phyloP scores from a whole-genome alignment of 2,888 invertebrate species.

The Allygus modestus region DNA sequence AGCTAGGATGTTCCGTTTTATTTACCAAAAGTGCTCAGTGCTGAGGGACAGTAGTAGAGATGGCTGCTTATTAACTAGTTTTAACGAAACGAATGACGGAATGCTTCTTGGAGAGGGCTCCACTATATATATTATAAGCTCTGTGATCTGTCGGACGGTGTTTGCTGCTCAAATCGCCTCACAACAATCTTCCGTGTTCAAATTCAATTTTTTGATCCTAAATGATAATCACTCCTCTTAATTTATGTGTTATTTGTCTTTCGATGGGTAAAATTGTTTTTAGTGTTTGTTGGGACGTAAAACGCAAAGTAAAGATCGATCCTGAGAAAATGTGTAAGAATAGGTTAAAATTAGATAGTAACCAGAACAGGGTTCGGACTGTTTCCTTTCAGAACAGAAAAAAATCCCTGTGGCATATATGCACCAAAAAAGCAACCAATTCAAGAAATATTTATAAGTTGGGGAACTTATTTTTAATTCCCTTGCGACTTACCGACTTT shows the following conservation, averaged over 20 bases:
- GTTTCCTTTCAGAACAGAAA: no score
- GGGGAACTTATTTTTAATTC: no score
- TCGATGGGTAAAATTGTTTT: no score
- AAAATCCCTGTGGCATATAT: no score
- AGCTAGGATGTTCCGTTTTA: slow-evolving; percentile 62
- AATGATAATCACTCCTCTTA: not conserved
- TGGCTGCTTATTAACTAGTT: slow-evolving; percentile 68
- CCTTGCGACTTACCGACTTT: no score
- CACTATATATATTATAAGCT: slow-evolving; percentile 68
- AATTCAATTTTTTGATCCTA: not conserved
- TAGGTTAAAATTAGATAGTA: no score
- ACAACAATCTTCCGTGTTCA: not conserved
- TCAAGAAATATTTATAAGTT: no score
- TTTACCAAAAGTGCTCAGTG: slow-evolving; percentile 67
- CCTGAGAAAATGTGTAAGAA: no score
- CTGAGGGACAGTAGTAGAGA: slow-evolving; percentile 64
- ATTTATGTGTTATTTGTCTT: not conserved
- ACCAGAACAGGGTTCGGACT: no score
- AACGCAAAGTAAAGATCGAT: no score
- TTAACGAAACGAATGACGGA: slow-evolving; percentile 65
- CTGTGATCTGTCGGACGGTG: slow-evolving; percentile 67
- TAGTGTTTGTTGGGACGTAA: no score
- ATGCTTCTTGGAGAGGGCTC: slow-evolving; percentile 66
- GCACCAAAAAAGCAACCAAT: no score
- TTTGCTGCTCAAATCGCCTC: slow-evolving; percentile 15